A percentile compares a stretch with the other conserved stretches of the same genome.
phyloP scores from a whole-genome alignment of 2,888 invertebrate species.

The Pterostichus madidus region DNA sequence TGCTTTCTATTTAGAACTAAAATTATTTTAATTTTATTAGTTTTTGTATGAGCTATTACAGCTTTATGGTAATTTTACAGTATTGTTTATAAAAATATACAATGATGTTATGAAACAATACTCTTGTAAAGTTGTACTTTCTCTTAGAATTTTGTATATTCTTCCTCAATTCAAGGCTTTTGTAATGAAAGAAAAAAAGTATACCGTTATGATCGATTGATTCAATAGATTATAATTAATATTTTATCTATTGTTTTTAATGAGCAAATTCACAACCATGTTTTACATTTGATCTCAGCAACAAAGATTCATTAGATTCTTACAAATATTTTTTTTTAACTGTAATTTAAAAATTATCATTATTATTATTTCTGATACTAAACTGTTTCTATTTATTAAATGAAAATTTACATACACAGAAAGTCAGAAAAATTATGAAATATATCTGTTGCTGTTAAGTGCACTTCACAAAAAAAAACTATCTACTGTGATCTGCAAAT shows the following conservation, averaged over 20 bases:
- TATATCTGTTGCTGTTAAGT: too few species aligned
- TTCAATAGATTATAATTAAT: slow-evolving; percentile 4
- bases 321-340: not conserved
- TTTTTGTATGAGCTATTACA: not conserved
- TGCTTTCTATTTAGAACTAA: not conserved
- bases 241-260: not conserved
- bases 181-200: not conserved
- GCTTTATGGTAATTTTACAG: not conserved
- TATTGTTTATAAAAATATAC: slow-evolving; percentile 1
- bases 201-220: slow-evolving; percentile 28
- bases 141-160: slow-evolving; percentile 17
- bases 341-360: too few species aligned
- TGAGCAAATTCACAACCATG: not conserved
- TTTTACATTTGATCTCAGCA: too few species aligned
- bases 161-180: slow-evolving; percentile 29
- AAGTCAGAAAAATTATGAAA: too few species aligned
- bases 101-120: slow-evolving; percentile 24
- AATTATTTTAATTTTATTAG: not conserved
- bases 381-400: too few species aligned
- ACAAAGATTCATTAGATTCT: not conserved
- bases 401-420: too few species aligned
- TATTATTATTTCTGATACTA: too few species aligned
- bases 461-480: too few species aligned
- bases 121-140: slow-evolving; percentile 15
- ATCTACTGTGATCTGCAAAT: too few species aligned